phyloP scores from a whole-genome alignment of 2,113 vertebrate genomes.

The Manacus vitellinus region DNA sequence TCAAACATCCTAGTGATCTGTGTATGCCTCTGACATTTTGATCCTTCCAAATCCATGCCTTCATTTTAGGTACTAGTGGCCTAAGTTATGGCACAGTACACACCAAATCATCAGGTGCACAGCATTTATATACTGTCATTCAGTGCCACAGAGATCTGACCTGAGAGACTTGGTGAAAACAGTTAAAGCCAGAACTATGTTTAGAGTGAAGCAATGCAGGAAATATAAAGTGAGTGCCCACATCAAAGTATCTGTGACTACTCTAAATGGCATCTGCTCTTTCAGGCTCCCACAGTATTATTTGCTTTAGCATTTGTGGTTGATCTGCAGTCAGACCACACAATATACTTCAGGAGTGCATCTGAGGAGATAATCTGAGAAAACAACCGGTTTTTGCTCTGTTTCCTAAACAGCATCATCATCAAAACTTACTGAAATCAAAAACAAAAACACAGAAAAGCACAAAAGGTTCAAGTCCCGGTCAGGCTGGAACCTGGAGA shows the following conservation, averaged over 20 bases:
- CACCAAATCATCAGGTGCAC: background rate
- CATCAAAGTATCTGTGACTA: conserved; percentile 53
- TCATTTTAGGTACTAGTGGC: background rate
- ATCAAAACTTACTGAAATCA: conserved; percentile 42
- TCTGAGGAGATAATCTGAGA: conserved; percentile 55
- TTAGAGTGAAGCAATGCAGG: conserved; percentile 22
- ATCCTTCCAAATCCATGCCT: background rate
- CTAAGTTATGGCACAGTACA: background rate
- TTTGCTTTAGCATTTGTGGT: conserved; percentile 57
- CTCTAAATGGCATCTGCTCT: conserved; percentile 48
- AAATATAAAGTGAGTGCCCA: conserved; percentile 13
- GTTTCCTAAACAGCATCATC: conserved; percentile 43
- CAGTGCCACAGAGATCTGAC: background rate
- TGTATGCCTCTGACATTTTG: background rate
- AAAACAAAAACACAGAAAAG: conserved; percentile 12
- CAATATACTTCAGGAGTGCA: conserved; percentile 36
- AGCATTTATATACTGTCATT: background rate
- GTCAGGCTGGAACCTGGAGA: background rate
- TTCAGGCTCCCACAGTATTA: conserved; percentile 42
- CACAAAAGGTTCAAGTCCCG: background rate
- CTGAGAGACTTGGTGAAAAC: background rate
- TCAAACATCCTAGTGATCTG: background rate
- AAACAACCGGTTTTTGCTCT: conserved; percentile 31
- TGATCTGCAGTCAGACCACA: conserved; percentile 27
- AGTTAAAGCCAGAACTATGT: background rate